Evolutionary conservation across 2,888 invertebrate genomes (phyloP).

Genomic region (Zelleria hepariella): DNA sequence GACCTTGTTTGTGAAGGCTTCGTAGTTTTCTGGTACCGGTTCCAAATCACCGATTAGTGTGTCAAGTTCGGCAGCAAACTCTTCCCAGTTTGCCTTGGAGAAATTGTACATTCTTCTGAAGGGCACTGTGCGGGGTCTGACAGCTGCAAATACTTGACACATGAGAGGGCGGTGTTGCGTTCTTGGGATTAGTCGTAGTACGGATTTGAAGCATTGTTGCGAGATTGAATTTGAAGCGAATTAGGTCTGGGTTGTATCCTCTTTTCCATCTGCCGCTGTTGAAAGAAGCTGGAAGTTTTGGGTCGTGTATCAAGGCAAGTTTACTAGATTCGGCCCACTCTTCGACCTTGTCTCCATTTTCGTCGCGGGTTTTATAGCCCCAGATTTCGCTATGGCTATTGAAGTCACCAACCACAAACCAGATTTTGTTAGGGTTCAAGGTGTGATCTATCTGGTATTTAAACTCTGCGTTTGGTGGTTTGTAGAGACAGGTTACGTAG

Average conservation of each 20-base stretch:
- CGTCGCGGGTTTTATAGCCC: background rate
- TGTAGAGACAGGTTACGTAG: background rate
- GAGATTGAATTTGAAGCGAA: background rate
- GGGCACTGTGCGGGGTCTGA: background rate
- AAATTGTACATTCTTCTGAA: background rate
- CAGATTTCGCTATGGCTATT: background rate
- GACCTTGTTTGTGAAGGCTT: background rate
- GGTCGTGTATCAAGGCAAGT: background rate
- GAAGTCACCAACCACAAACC: background rate
- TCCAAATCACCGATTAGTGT: background rate
- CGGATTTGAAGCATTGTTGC: background rate
- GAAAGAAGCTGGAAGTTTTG: no score
- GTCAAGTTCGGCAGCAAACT: background rate
- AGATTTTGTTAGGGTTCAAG: background rate
- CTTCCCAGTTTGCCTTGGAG: background rate
- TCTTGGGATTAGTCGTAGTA: background rate
- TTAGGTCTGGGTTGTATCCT: background rate
- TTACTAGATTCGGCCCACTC: background rate
- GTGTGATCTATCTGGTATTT: background rate
- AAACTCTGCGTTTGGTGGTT: background rate
- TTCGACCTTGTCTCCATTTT: background rate
- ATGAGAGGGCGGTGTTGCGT: background rate
- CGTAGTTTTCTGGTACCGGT: background rate
- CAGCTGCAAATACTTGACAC: background rate
- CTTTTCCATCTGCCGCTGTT: background rate